Evolutionary conservation across 2,888 invertebrate genomes (phyloP).

Genomic region (Beris morrisii): DNA sequence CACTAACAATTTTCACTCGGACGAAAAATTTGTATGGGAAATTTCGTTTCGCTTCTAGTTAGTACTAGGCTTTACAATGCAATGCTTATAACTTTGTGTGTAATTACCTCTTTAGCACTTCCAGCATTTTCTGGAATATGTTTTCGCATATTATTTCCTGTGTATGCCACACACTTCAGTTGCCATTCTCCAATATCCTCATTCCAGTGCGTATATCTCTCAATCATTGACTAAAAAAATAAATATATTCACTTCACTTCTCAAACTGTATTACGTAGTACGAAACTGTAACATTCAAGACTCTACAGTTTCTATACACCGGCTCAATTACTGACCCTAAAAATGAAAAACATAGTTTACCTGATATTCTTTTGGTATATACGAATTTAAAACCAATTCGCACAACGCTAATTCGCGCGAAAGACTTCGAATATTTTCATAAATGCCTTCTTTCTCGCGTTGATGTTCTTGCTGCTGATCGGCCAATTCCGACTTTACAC

Average conservation of each 20-base stretch:
- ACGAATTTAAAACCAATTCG: constrained; percentile 86
- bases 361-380: constrained; percentile 92
- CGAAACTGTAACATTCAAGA: too few relatives aligned
- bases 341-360: constrained; percentile 54
- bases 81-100: too few relatives aligned
- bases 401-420: constrained; percentile 89
- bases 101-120: constrained; percentile 49
- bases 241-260: neutral
- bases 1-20: too few relatives aligned
- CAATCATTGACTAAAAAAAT: constrained; percentile 73
- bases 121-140: constrained; percentile 56
- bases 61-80: too few relatives aligned
- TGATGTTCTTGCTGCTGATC: constrained; percentile 94
- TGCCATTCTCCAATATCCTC: constrained; percentile 99
- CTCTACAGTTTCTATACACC: too few relatives aligned
- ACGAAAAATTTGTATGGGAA: too few relatives aligned
- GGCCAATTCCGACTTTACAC: constrained; percentile 80
- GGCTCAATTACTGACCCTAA: too few relatives aligned
- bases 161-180: constrained; percentile 95
- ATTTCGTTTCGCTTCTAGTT: too few relatives aligned
- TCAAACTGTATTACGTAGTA: neutral
- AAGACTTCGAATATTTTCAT: constrained; percentile 89
- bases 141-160: constrained; percentile 97
- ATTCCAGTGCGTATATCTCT: constrained; percentile 93
- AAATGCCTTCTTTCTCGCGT: constrained; percentile 92